Percentiles rank a stretch among this genome's conserved stretches.
Conservation (phyloP, 2,888 invertebrate genomes). For the Disparrhopalites patrizii region DNA sequence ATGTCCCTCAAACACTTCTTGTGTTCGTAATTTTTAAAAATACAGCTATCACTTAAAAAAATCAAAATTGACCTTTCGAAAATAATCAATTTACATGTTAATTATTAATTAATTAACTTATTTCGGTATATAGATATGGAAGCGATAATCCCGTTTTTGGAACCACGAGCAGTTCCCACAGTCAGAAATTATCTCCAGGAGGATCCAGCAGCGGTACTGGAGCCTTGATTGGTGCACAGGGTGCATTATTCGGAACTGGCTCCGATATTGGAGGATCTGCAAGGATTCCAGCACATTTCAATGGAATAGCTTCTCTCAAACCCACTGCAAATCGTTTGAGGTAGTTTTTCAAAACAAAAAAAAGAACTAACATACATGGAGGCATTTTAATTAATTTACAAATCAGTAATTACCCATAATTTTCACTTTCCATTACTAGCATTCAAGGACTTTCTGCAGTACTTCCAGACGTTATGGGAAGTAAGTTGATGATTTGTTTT, state of each 20-base stretch:
- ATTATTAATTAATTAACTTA: too few relatives aligned
- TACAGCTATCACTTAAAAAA: background rate
- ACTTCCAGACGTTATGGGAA: conserved; percentile 42
- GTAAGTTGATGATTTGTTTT: conserved; percentile 27
- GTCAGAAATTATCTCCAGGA: conserved; percentile 42
- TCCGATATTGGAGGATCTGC: conserved; percentile 38
- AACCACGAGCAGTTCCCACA: conserved; percentile 36
- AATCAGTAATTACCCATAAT: too few relatives aligned
- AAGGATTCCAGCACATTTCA: conserved; percentile 43
- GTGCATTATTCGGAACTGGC: conserved; percentile 38
- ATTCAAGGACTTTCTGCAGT: conserved; percentile 37
- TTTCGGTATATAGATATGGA: conserved; percentile 40
- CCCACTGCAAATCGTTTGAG: conserved; percentile 40
- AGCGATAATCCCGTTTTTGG: conserved; percentile 47
- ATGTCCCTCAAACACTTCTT: conserved; percentile 52
- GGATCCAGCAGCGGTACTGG: conserved; percentile 39
- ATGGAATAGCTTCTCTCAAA: conserved; percentile 41
- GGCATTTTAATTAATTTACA: too few relatives aligned
- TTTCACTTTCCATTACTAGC: conserved; percentile 31
- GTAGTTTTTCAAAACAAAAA: too few relatives aligned
- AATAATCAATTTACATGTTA: too few relatives aligned
- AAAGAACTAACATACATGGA: too few relatives aligned
- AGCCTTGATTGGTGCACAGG: conserved; percentile 37
- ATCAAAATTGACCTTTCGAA: too few relatives aligned
- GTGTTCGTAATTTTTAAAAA: background rate